Conservation (phyloP, 2,888 invertebrate genomes). For the Taenaris catops region DNA sequence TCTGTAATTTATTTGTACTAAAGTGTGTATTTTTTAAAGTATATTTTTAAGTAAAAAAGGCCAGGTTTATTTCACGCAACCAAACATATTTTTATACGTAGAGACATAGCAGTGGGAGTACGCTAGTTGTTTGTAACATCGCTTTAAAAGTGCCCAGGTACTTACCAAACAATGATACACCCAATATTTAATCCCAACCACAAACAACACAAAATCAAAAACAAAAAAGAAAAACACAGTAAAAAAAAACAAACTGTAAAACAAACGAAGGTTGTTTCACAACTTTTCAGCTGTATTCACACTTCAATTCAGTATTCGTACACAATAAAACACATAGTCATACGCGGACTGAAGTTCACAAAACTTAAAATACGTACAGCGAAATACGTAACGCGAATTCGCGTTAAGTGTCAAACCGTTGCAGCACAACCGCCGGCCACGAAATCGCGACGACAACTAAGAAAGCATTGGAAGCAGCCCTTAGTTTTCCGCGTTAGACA, state of each 20-base stretch:
- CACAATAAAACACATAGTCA: slow-evolving; percentile 1
- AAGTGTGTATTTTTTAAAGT: no score
- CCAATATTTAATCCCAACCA: slow-evolving; percentile 3
- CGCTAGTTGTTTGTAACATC: no score
- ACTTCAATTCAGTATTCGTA: slow-evolving; percentile 6
- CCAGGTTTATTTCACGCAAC: no score
- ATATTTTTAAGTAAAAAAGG: no score
- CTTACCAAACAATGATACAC: slow-evolving; percentile 14
- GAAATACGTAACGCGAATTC: slow-evolving; percentile 11
- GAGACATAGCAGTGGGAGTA: no score
- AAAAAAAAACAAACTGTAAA: slow-evolving; percentile 7
- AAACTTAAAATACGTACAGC: slow-evolving; percentile 16
- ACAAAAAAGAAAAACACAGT: slow-evolving; percentile 7
- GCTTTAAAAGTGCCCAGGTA: not conserved
- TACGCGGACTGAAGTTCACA: slow-evolving; percentile 13
- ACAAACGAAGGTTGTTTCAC: slow-evolving; percentile 1
- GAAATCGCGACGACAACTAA: slow-evolving; percentile 59
- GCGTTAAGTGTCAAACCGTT: slow-evolving; percentile 23
- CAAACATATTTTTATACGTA: no score
- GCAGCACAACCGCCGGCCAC: slow-evolving; percentile 41
- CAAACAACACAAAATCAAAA: slow-evolving; percentile 9
- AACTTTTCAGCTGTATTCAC: slow-evolving; percentile 7
- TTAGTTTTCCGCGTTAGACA: slow-evolving; percentile 57
- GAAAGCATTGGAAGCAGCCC: slow-evolving; percentile 48
- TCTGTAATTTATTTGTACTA: no score